These are phyloP conservation scores for Homalodisca vitripennis DNA, from an alignment of 1,140 invertebrate genomes.

Conservation along the genomic window DNA sequence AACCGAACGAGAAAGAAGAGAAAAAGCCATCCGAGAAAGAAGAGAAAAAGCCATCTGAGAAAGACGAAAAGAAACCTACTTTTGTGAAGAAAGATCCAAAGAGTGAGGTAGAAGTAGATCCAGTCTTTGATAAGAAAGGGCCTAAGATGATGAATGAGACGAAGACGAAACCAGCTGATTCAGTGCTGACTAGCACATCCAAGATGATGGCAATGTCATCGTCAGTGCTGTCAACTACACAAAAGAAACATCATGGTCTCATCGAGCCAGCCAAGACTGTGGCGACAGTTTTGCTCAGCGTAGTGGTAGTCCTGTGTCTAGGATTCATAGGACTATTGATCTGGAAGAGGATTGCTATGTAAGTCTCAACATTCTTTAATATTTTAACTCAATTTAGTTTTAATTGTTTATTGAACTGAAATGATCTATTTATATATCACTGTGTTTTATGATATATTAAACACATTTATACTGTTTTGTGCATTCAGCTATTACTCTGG, in stretches of 20 bases:
- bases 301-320: not conserved
- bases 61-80: not conserved
- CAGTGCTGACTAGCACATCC: not conserved
- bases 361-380: no score
- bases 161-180: not conserved
- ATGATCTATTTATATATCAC: no score
- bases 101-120: not conserved
- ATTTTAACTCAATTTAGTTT: no score
- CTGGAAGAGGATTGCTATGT: conserved; percentile 15
- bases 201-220: conserved; percentile 17
- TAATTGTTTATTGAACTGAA: no score
- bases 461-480: no score
- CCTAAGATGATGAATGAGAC: conserved; percentile 15
- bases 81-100: conserved; percentile 5
- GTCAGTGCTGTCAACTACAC: not conserved
- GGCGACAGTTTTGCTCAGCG: not conserved
- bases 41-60: not conserved
- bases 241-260: not conserved
- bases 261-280: conserved; percentile 13
- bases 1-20: not conserved
- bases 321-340: not conserved
- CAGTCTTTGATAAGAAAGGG: not conserved
- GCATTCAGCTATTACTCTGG: no score
- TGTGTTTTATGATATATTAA: no score
- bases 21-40: no score